Conservation (phyloP, 2,113 vertebrate genomes). For the Notiomystis cincta region DNA sequence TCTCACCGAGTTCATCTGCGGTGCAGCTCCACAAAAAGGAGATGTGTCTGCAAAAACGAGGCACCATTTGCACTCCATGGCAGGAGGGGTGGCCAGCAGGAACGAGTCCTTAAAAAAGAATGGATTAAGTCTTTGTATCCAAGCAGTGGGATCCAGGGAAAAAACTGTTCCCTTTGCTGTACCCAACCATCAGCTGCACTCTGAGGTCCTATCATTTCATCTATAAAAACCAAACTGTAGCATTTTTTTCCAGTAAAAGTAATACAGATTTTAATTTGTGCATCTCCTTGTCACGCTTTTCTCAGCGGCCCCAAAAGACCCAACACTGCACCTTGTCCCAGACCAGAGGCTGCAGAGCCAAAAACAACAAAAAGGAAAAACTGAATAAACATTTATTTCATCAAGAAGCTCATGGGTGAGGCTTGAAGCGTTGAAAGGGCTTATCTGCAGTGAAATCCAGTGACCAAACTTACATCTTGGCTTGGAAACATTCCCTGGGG, state of each 20-base stretch:
- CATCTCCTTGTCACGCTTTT: fast-evolving
- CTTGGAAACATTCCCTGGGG: not conserved
- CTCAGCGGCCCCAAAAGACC: not conserved
- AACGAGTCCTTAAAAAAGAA: not conserved
- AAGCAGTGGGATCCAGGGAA: not conserved
- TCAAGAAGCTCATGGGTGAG: slow-evolving; percentile 5
- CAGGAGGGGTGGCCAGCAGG: fast-evolving
- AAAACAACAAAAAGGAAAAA: not conserved
- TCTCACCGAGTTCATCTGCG: not conserved
- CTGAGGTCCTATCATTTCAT: not conserved
- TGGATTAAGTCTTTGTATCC: not conserved
- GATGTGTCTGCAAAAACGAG: fast-evolving
- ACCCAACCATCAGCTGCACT: not conserved
- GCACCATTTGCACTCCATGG: fast-evolving
- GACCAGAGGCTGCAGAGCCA: not conserved
- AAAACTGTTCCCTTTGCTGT: not conserved
- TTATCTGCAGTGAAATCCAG: not conserved
- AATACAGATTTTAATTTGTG: not conserved
- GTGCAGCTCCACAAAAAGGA: not conserved
- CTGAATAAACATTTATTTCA: slow-evolving; percentile 4
- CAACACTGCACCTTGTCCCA: not conserved
- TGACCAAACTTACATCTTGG: fast-evolving
- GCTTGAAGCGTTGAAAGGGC: not conserved
- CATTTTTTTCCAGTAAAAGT: not conserved
- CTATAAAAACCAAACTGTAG: not conserved